Conservation (phyloP, 2,888 invertebrate genomes). For the Cephus pygmeus region DNA sequence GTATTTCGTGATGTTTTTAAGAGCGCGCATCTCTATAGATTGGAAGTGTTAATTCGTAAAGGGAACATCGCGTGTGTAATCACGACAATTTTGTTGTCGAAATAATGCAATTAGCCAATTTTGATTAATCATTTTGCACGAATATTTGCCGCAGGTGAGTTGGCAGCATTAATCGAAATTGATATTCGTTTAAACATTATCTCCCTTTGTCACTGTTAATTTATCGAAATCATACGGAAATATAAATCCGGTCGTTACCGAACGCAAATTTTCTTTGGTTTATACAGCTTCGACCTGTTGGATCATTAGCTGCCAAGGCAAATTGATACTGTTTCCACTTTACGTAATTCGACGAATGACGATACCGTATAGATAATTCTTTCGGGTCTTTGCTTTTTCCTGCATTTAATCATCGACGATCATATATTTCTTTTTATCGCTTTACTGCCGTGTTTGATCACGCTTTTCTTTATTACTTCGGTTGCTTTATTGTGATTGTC, state of each 20-base stretch:
- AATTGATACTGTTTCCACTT: not conserved
- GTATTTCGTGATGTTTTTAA: not conserved
- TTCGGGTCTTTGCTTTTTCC: not conserved
- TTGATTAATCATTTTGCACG: not conserved
- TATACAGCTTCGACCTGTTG: too few relatives aligned
- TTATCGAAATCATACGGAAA: not conserved
- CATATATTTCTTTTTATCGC: not conserved
- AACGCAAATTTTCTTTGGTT: not conserved
- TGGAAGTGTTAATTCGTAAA: not conserved
- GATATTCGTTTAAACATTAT: not conserved
- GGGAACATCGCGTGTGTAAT: not conserved
- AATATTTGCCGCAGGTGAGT: not conserved
- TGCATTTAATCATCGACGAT: not conserved
- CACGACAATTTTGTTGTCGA: not conserved
- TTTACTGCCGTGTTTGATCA: not conserved
- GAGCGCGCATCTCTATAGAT: not conserved
- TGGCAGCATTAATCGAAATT: not conserved
- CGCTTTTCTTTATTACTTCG: not conserved
- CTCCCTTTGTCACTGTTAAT: not conserved
- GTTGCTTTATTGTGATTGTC: not conserved
- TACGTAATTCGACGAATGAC: not conserved
- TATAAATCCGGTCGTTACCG: not conserved
- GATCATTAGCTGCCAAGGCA: too few relatives aligned
- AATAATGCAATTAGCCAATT: not conserved
- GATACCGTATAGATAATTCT: not conserved